A percentile compares a stretch with the other conserved stretches of the same genome.
These are phyloP conservation scores for Podotricha telesiphe DNA, from an alignment of 2,888 invertebrate genomes.

Conservation along the genomic window DNA sequence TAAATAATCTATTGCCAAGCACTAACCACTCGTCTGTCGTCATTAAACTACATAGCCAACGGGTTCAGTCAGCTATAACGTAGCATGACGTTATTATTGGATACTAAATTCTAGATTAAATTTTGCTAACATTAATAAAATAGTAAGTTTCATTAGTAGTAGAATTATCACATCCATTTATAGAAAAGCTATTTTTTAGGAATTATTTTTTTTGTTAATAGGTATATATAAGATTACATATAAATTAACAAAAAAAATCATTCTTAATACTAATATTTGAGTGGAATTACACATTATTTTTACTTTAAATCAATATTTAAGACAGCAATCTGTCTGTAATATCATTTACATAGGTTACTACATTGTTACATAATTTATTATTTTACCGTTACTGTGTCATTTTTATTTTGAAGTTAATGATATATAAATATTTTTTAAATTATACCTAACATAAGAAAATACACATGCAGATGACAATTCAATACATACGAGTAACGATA, in stretches of 20 bases:
- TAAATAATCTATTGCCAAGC: constrained; percentile 15
- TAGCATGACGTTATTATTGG: constrained; percentile 5
- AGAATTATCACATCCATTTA: no score
- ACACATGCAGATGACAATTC: not conserved
- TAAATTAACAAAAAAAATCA: no score
- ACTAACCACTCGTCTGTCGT: not conserved
- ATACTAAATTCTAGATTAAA: not conserved
- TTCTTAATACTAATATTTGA: no score
- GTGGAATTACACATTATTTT: no score
- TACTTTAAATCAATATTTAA: no score
- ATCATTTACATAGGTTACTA: no score
- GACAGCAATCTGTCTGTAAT: no score
- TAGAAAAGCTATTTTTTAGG: no score
- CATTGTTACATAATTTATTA: not conserved
- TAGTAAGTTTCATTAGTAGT: not conserved
- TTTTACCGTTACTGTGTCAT: not conserved
- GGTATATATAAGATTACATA: no score
- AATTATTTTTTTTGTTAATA: no score
- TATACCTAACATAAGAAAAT: not conserved
- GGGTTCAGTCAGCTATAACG: constrained; percentile 10
- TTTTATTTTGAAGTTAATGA: not conserved
- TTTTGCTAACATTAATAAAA: not conserved
- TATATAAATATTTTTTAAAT: not conserved
- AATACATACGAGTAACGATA: constrained; percentile 5
- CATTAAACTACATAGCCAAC: constrained; percentile 10